Evolutionary conservation across 2,888 invertebrate genomes (phyloP).

Genomic region (Dysmachus trigonus): DNA sequence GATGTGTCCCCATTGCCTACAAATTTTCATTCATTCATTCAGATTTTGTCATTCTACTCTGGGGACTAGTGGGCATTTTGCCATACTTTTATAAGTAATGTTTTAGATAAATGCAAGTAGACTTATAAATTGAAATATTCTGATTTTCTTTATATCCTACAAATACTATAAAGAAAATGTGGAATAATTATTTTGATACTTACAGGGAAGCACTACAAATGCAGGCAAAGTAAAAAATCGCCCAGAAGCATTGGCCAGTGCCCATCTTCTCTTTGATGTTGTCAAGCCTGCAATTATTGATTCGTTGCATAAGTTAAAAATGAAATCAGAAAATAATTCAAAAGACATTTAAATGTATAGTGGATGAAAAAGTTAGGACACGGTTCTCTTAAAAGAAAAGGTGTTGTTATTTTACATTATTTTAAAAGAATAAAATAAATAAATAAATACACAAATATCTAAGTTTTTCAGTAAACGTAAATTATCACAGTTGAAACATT

Average conservation of each 20-base stretch:
- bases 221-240: constrained; percentile 65
- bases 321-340: background rate
- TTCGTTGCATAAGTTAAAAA: background rate
- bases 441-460: too few relatives aligned
- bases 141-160: background rate
- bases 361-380: too few relatives aligned
- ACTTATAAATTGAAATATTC: background rate
- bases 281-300: constrained; percentile 43
- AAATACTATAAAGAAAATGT: background rate
- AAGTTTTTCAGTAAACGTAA: too few relatives aligned
- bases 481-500: too few relatives aligned
- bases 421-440: too few relatives aligned
- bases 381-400: too few relatives aligned
- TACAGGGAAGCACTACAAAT: constrained; percentile 65
- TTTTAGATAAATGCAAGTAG: background rate
- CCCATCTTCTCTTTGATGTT: constrained; percentile 58
- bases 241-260: constrained; percentile 65
- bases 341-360: background rate
- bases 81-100: background rate
- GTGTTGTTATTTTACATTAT: too few relatives aligned
- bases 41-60: background rate
- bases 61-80: background rate
- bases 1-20: background rate
- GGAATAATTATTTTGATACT: constrained; percentile 55
- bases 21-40: background rate